These are phyloP conservation scores for Calyptommatus sinebrachiatus DNA, from an alignment of 2,113 vertebrate species.

Conservation along the genomic window DNA sequence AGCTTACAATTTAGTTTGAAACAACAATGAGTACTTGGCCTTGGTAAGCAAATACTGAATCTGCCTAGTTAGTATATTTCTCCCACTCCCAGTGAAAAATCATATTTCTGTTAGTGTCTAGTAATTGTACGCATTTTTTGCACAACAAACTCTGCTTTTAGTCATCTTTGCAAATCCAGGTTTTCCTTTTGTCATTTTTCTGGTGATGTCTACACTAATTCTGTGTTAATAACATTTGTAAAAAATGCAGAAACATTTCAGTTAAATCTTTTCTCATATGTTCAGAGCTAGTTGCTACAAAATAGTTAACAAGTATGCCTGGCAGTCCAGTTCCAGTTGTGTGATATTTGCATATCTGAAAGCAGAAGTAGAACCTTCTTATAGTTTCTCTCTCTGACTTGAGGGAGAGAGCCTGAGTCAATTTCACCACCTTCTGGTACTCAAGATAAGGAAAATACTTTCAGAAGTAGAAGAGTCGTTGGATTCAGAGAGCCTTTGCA, in stretches of 20 bases:
- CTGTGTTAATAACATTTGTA: neutral
- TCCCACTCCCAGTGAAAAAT: no score
- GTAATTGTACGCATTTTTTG: no score
- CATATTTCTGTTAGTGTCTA: no score
- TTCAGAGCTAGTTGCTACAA: neutral
- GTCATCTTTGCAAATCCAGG: no score
- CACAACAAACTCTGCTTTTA: no score
- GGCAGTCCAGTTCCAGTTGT: neutral
- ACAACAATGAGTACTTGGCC: no score
- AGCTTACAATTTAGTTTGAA: no score
- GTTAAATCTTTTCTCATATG: neutral
- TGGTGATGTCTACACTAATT: no score
- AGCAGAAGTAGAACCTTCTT: neutral
- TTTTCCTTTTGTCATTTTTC: no score
- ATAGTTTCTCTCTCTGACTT: neutral
- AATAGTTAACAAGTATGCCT: neutral
- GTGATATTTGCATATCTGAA: neutral
- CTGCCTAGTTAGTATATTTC: no score
- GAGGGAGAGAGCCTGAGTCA: neutral
- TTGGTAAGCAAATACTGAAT: no score
- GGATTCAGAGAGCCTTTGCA: neutral
- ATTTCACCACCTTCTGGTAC: neutral
- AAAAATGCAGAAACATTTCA: neutral
- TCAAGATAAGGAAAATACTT: conserved; percentile 11
- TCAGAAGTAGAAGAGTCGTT: neutral